Evolutionary conservation across 2,888 invertebrate genomes (phyloP), one percentile per base, ranked within the genome.

Genomic region (Eulithis prunata): DNA sequence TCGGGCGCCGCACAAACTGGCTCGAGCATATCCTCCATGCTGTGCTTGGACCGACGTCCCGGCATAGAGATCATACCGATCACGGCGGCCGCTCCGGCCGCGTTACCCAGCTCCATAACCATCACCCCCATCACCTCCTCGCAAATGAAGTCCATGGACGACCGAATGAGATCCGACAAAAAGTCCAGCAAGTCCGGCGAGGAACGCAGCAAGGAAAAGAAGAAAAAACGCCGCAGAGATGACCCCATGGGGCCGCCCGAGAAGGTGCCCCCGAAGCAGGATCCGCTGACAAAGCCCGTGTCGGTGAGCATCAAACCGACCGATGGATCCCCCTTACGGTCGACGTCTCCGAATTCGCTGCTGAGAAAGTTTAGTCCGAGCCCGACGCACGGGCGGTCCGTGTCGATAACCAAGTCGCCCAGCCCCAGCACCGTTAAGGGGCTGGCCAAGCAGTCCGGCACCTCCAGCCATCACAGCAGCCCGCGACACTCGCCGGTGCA

Each of bases 51-150:
- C 74, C 93, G 96, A 64, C 90, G 96, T 38, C 95, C 96, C 0
- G 96, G 96, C 2, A 97, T 98, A 69, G 98, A 98, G 88, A 97
- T 98, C 57, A 97, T 98, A 76, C 97, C 98, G 0, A 95, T 97
- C 68, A 93, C 95, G 2, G 93, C 96, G 12, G 89, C 95, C 8
- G 88, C 95, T 0, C 94, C 95, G 5, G 93, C 96, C 7, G 94
- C 94, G 5, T 84, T 96, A 38, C 96, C 97, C 10, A 96, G 96
- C 78, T 97, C 97, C 0, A 97, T 97, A 65, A 97, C 97, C 0
- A 97, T 98, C 63, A 98, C 97, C 0, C 97, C 97, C 3, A 97
- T 97, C 49, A 94, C 95, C 0, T 91, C 94, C 2, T 90, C 94
- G 7, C 95, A 95, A 82, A 85, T 91, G 64, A 91, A 93, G 75